These are phyloP conservation scores for Drosophila busckii DNA, from an alignment of 1,140 invertebrate species.

Conservation along the genomic window DNA sequence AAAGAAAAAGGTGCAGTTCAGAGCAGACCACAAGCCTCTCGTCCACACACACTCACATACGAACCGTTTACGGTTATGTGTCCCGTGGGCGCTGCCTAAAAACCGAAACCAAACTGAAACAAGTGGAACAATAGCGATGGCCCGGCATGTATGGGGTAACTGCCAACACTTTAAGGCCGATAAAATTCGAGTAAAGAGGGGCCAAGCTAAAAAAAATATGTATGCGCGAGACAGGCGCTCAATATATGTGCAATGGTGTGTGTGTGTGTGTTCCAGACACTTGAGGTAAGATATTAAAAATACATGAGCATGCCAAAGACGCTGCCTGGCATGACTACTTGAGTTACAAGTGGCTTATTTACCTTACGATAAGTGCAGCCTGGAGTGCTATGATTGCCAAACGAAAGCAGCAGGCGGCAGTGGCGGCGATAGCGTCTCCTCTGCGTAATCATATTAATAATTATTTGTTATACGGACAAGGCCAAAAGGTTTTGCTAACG, in stretches of 20 bases:
- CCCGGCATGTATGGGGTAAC: slow-evolving; percentile 29
- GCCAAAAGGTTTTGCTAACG: slow-evolving; percentile 36
- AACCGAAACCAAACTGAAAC: slow-evolving; percentile 20
- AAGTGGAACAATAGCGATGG: slow-evolving; percentile 9
- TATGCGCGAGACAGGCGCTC: slow-evolving; percentile 19
- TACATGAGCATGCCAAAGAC: slow-evolving; percentile 52
- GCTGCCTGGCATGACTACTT: slow-evolving; percentile 43
- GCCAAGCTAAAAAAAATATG: slow-evolving; percentile 17
- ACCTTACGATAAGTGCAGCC: slow-evolving; percentile 73
- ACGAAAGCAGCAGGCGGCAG: neutral
- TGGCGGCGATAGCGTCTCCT: too few species aligned
- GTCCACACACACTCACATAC: slow-evolving; percentile 9
- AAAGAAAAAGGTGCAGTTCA: slow-evolving; percentile 1
- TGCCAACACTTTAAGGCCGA: slow-evolving; percentile 63
- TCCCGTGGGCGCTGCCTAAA: slow-evolving; percentile 54
- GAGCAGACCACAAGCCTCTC: slow-evolving; percentile 17
- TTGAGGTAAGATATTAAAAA: slow-evolving; percentile 72
- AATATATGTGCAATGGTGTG: slow-evolving; percentile 6
- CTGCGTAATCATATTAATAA: slow-evolving; percentile 64
- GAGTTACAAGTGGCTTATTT: slow-evolving; percentile 74
- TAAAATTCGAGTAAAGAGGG: slow-evolving; percentile 57
- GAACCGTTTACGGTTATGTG: slow-evolving; percentile 62
- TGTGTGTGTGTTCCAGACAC: slow-evolving; percentile 47
- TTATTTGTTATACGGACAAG: slow-evolving; percentile 47
- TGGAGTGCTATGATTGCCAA: slow-evolving; percentile 62